These are phyloP conservation scores for Rhinopithecus roxellana DNA, from an alignment of 2,113 vertebrate genomes.

Conservation along the genomic window DNA sequence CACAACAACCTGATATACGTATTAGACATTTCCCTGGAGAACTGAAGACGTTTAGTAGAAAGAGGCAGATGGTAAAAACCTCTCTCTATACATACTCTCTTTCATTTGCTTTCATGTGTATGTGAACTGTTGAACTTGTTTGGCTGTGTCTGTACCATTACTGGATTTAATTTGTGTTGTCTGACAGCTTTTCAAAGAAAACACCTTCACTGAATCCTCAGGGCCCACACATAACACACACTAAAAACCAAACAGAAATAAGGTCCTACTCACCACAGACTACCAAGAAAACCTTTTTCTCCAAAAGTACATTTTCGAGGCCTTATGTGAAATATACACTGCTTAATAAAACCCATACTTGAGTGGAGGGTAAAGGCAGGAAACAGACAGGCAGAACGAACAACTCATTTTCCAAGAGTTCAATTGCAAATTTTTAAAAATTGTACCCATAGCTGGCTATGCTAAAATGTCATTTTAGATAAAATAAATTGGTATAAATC, in stretches of 20 bases:
- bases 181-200: slow-evolving; percentile 61
- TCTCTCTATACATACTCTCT: not conserved
- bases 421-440: slow-evolving; percentile 4
- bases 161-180: slow-evolving; percentile 55
- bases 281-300: slow-evolving; percentile 41
- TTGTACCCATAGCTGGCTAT: not conserved
- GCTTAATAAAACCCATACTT: slow-evolving; percentile 48
- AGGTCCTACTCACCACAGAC: slow-evolving; percentile 13
- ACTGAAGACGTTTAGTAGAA: slow-evolving; percentile 20
- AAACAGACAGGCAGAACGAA: slow-evolving; percentile 53
- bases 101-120: slow-evolving; percentile 36
- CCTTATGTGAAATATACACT: slow-evolving; percentile 48
- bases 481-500: slow-evolving; percentile 46
- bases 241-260: slow-evolving; percentile 38
- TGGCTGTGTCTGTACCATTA: slow-evolving; percentile 39
- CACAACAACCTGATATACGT: not conserved
- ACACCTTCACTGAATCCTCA: slow-evolving; percentile 27
- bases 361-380: not conserved
- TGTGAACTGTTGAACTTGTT: slow-evolving; percentile 46
- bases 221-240: not conserved
- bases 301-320: slow-evolving; percentile 50
- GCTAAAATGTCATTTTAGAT: slow-evolving; percentile 49
- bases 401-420: slow-evolving; percentile 40
- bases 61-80: not conserved
- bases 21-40: not conserved